A percentile compares a stretch with the other conserved stretches of the same genome.
phyloP scores from a whole-genome alignment of 2,888 invertebrate species.

The Aleiodes leptofemur region DNA sequence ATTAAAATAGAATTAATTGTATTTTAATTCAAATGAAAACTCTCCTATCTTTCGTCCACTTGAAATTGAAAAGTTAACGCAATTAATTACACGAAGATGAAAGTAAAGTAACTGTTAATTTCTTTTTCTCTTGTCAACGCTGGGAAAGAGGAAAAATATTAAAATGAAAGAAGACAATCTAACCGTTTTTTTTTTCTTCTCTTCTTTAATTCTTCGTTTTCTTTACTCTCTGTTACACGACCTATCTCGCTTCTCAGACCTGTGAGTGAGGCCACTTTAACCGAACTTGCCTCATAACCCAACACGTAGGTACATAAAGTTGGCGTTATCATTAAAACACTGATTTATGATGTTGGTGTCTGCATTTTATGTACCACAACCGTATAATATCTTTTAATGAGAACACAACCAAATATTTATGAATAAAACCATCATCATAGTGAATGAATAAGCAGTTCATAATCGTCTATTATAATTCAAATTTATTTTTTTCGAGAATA shows the following conservation, averaged over 20 bases:
- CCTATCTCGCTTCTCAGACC: slow-evolving; percentile 13
- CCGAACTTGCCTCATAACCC: slow-evolving; percentile 59
- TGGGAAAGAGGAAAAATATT: not conserved
- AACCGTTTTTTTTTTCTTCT: not conserved
- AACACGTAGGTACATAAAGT: slow-evolving; percentile 55
- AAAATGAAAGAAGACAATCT: not conserved
- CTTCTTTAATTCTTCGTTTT: not conserved
- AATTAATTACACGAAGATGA: too few relatives aligned
- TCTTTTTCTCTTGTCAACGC: too few relatives aligned
- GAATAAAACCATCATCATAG: slow-evolving; percentile 22
- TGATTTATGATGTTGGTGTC: slow-evolving; percentile 54
- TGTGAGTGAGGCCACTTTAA: slow-evolving; percentile 48
- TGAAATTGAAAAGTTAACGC: too few relatives aligned
- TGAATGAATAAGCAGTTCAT: not conserved
- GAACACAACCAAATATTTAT: slow-evolving; percentile 12
- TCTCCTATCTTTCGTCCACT: too few relatives aligned
- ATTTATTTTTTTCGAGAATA: too few relatives aligned
- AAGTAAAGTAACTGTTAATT: not conserved
- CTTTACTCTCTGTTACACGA: too few relatives aligned
- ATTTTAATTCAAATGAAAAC: too few relatives aligned
- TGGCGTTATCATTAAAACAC: slow-evolving; percentile 56
- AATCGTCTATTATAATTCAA: not conserved
- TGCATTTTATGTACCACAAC: slow-evolving; percentile 37
- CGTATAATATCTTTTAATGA: slow-evolving; percentile 31
- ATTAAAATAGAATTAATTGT: too few relatives aligned